Conservation (phyloP, 1,140 invertebrate species). For the Theocolax elegans region DNA sequence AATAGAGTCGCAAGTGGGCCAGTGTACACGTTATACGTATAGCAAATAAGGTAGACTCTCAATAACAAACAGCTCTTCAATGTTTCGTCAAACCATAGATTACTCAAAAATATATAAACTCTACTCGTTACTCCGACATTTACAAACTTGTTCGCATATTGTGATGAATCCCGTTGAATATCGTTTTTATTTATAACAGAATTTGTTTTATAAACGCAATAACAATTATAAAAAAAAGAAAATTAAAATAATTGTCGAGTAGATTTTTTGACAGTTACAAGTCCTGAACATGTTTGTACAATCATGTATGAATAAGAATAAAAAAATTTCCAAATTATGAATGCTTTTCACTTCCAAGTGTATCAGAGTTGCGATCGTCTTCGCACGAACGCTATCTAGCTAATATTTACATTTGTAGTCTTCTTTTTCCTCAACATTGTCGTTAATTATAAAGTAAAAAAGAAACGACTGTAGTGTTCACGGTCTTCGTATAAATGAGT, state of each 20-base stretch:
- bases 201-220: slow-evolving; percentile 19
- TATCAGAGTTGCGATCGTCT: slow-evolving; percentile 33
- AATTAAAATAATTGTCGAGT: slow-evolving; percentile 3
- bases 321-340: slow-evolving; percentile 28
- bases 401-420: slow-evolving; percentile 42
- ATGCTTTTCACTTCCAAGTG: slow-evolving; percentile 22
- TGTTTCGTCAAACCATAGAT: slow-evolving; percentile 43
- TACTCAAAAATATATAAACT: slow-evolving; percentile 56
- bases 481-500: slow-evolving; percentile 28
- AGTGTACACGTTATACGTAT: slow-evolving; percentile 13
- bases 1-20: slow-evolving; percentile 23
- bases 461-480: slow-evolving; percentile 31
- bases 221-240: slow-evolving; percentile 16
- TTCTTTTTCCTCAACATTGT: slow-evolving; percentile 28
- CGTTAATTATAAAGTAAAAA: slow-evolving; percentile 34
- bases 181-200: slow-evolving; percentile 22
- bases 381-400: slow-evolving; percentile 35
- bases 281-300: slow-evolving; percentile 15
- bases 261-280: background rate
- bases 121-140: slow-evolving; percentile 40
- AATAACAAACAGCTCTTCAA: slow-evolving; percentile 58
- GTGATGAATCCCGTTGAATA: slow-evolving; percentile 42
- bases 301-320: slow-evolving; percentile 26
- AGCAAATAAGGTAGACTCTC: slow-evolving; percentile 38
- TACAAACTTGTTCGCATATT: slow-evolving; percentile 33